Evolutionary conservation across 1,140 invertebrate genomes (phyloP).

Genomic region (Brachionus calyciflorus): DNA sequence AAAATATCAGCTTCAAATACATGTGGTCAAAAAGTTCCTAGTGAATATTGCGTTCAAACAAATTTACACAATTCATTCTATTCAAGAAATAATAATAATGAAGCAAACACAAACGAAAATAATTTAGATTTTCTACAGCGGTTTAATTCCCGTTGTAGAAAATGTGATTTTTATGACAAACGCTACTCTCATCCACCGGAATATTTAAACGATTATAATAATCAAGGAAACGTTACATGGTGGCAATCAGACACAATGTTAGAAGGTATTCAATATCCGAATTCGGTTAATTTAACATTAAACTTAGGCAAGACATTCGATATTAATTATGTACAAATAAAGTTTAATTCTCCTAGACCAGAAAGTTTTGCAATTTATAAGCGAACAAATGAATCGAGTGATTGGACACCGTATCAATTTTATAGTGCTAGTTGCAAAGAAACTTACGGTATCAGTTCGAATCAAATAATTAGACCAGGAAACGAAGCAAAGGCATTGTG

Average conservation of each 20-base stretch:
- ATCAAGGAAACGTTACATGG: slow-evolving; percentile 75
- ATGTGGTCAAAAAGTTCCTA: slow-evolving; percentile 67
- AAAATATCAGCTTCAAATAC: slow-evolving; percentile 89
- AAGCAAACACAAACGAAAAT: slow-evolving; percentile 58
- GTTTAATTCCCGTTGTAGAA: slow-evolving; percentile 62
- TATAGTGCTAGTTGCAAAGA: slow-evolving; percentile 87
- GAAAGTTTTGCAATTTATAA: slow-evolving; percentile 97
- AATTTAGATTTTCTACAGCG: slow-evolving; percentile 58
- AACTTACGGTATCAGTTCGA: slow-evolving; percentile 78
- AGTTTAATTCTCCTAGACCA: slow-evolving; percentile 88
- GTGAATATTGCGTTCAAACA: slow-evolving; percentile 80
- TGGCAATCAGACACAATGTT: slow-evolving; percentile 98
- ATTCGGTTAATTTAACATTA: slow-evolving; percentile 85
- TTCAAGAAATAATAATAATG: background rate
- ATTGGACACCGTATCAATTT: slow-evolving; percentile 93
- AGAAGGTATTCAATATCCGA: slow-evolving; percentile 82
- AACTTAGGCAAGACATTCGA: slow-evolving; percentile 94
- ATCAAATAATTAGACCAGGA: slow-evolving; percentile 55
- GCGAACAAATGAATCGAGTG: slow-evolving; percentile 69
- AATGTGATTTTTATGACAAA: slow-evolving; percentile 63
- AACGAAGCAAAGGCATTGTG: slow-evolving; percentile 80
- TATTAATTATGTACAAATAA: slow-evolving; percentile 87
- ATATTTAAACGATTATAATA: slow-evolving; percentile 76
- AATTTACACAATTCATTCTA: slow-evolving; percentile 5
- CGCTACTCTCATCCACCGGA: slow-evolving; percentile 68